These are phyloP conservation scores for Elegia similella DNA, from an alignment of 2,888 invertebrate genomes.

Conservation along the genomic window DNA sequence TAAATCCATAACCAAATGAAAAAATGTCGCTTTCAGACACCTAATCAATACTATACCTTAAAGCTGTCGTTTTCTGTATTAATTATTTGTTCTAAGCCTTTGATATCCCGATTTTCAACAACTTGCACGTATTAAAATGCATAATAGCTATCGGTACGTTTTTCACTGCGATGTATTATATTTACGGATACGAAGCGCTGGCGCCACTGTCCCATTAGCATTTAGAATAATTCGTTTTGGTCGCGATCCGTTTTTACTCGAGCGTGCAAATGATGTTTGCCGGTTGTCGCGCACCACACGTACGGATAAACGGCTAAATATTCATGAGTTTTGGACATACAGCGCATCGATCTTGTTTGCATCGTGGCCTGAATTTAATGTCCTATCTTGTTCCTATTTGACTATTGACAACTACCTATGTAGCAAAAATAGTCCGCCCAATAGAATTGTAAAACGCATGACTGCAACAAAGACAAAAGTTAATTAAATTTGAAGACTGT, in stretches of 20 bases:
- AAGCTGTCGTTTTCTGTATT: no score
- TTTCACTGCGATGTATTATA: not conserved
- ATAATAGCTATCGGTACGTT: not conserved
- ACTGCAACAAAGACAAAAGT: no score
- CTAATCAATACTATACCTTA: no score
- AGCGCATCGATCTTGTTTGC: not conserved
- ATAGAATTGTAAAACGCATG: no score
- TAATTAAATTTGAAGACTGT: no score
- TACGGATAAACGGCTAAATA: not conserved
- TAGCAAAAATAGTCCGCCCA: no score
- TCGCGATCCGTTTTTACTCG: conserved; percentile 9
- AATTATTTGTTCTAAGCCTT: no score
- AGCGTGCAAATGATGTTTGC: conserved; percentile 9
- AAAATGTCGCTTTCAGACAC: no score
- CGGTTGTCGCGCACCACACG: conserved; percentile 1
- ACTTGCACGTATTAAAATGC: not conserved
- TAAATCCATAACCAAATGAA: no score
- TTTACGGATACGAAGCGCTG: not conserved
- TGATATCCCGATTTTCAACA: not conserved
- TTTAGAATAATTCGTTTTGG: conserved; percentile 21
- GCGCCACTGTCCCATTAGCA: conserved; percentile 18
- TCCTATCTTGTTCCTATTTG: no score
- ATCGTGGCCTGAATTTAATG: not conserved
- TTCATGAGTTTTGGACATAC: not conserved
- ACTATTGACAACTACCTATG: no score